phyloP scores from a whole-genome alignment of 2,888 invertebrate genomes.

The Byasa hedistus region DNA sequence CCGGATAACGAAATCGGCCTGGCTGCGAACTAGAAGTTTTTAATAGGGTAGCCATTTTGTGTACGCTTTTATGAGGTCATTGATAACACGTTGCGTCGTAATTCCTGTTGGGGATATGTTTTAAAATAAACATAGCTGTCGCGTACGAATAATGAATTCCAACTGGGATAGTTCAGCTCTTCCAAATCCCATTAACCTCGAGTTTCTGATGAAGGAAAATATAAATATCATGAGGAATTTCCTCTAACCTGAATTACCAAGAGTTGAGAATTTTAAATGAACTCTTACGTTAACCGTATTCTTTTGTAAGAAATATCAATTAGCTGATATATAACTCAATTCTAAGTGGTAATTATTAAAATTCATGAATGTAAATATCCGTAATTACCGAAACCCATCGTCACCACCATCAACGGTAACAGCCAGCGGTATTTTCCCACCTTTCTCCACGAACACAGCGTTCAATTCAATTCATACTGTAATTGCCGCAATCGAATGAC shows the following conservation, averaged over 20 bases:
- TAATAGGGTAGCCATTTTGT: slow-evolving; percentile 22
- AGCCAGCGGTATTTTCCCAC: slow-evolving; percentile 47
- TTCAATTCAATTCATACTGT: slow-evolving; percentile 21
- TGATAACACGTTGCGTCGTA: background rate
- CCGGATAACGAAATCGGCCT: slow-evolving; percentile 27
- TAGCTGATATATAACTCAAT: too few species aligned
- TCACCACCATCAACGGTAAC: slow-evolving; percentile 28
- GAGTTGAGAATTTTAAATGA: too few species aligned
- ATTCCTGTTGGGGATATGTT: background rate
- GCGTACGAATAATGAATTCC: too few species aligned
- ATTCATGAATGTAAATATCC: background rate
- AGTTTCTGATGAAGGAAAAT: too few species aligned
- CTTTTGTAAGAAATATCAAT: too few species aligned
- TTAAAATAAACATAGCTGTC: background rate
- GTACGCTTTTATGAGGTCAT: slow-evolving; percentile 5
- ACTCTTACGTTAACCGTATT: too few species aligned
- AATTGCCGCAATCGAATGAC: background rate
- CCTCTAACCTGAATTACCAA: background rate
- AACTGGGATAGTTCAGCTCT: background rate
- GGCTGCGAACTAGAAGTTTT: slow-evolving; percentile 20
- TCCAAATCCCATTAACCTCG: too few species aligned
- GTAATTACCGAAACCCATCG: background rate
- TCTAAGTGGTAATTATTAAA: background rate
- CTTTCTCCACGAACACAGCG: slow-evolving; percentile 44
- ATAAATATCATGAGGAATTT: background rate